Evolutionary conservation across 2,888 invertebrate genomes (phyloP), one percentile per base, ranked within the genome.

Genomic region (Protophormia terraenovae): DNA sequence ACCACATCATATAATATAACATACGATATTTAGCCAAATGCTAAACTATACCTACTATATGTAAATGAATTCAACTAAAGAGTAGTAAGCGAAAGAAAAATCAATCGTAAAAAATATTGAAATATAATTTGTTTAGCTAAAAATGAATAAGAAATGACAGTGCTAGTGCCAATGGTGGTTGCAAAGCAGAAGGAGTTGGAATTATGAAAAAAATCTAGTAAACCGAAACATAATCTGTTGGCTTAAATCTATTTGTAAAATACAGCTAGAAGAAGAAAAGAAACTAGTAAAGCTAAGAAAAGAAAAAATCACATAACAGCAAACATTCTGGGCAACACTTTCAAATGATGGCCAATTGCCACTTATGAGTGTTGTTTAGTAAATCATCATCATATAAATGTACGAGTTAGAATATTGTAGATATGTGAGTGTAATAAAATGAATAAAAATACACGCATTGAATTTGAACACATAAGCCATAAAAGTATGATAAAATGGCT

Each of bases 311-410:
- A 24, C 32, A 72, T 66, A 80, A 67, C 60, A 73, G 69, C 60
- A 73, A 69, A 69, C 79, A 64, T 83, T 79, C 62, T 76, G 67
- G 50, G 45, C 84, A 77, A 80, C 84, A 84, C 84, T 77, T 84
- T 84, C 76, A 80, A 71, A 67, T 84, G 81, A 84, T 79, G 84
- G 72, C 84, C 84, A 84, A 84, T 84, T 84, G 84, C 84, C 84
- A 84, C 77, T 84, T 81, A 81, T 84, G 80, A 81, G 72, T 73
- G 80, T 38, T 84, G 60, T 77, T 77, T 60, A 73, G 76, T 77
- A 81, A 84, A 81, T 81, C 84, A 77, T 77, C 24, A 64, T 69
- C 22, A 50, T 50, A 55, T 35, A 38, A 12, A 38, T 7, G 22
- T 62, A 19, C 12, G n/a, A 3, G 24, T 38, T n/a, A 29, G 58